phyloP scores from a whole-genome alignment of 2,113 vertebrate species.

The Scytalopus superciliaris region DNA sequence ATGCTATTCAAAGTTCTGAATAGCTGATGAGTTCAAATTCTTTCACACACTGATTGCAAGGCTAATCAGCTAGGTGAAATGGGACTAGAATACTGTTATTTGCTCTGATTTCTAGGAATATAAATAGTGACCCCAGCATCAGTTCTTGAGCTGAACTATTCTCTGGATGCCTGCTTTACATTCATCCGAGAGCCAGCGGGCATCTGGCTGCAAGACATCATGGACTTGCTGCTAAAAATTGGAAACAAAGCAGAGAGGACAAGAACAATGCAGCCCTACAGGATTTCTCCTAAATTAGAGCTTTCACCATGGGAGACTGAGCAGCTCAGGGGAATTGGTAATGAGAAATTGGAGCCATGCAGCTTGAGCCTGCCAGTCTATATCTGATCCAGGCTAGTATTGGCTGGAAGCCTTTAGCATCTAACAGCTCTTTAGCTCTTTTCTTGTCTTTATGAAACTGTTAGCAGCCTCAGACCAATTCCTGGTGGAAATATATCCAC shows the following conservation, averaged over 20 bases:
- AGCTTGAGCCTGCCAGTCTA: neutral
- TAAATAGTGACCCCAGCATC: neutral
- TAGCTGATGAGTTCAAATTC: neutral
- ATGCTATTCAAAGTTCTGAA: neutral
- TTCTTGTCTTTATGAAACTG: slow-evolving; percentile 51
- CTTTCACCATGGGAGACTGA: slow-evolving; percentile 39
- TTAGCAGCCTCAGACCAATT: slow-evolving; percentile 5
- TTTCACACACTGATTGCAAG: neutral
- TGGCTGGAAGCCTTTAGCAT: slow-evolving; percentile 41
- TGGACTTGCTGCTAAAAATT: neutral
- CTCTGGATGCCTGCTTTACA: neutral
- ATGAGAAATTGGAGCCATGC: neutral
- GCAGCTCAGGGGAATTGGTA: slow-evolving; percentile 3
- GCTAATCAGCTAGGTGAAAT: slow-evolving; percentile 12
- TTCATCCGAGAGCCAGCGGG: neutral
- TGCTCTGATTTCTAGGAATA: slow-evolving; percentile 42
- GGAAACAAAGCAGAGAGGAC: slow-evolving; percentile 8
- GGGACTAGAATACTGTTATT: slow-evolving; percentile 11
- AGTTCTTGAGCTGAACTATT: neutral
- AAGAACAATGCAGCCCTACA: neutral
- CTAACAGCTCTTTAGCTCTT: slow-evolving; percentile 52
- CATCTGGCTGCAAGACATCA: neutral
- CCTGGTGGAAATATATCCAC: slow-evolving; percentile 39
- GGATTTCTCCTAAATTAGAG: slow-evolving; percentile 37
- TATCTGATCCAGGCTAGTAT: slow-evolving; percentile 20